A percentile compares a stretch with the other conserved stretches of the same genome.
phyloP scores from a whole-genome alignment of 2,888 invertebrate genomes.

The Drosophila colorata region DNA sequence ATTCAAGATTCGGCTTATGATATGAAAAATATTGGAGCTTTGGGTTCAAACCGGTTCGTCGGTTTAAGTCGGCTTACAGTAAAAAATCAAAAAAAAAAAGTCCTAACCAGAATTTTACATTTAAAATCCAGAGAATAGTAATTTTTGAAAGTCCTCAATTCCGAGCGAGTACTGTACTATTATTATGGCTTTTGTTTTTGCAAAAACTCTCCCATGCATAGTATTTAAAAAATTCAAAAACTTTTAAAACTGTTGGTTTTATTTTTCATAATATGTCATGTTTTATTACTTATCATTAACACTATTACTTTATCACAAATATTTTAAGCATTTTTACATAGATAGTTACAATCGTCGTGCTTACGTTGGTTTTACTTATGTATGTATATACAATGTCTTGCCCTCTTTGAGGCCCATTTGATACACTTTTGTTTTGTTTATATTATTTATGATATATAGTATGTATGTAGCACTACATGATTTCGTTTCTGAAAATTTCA shows the following conservation, averaged over 20 bases:
- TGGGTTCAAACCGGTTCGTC: too few species aligned
- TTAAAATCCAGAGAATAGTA: too few species aligned
- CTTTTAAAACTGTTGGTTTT: neutral
- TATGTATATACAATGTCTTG: conserved; percentile 51
- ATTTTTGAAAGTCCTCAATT: too few species aligned
- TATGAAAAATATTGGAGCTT: too few species aligned
- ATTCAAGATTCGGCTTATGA: too few species aligned
- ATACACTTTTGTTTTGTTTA: conserved; percentile 35
- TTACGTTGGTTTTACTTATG: conserved; percentile 46
- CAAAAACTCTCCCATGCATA: too few species aligned
- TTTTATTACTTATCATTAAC: conserved; percentile 78
- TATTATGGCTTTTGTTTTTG: too few species aligned
- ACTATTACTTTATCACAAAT: conserved; percentile 81
- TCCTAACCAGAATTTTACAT: too few species aligned
- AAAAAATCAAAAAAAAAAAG: too few species aligned
- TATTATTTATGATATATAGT: conserved; percentile 16
- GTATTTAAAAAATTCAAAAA: neutral
- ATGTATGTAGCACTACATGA: conserved; percentile 41
- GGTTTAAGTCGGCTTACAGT: too few species aligned
- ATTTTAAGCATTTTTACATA: conserved; percentile 82
- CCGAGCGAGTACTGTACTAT: neutral
- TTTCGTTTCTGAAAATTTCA: conserved; percentile 49
- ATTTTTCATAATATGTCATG: conserved; percentile 64
- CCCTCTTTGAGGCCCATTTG: conserved; percentile 36
- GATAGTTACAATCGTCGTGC: conserved; percentile 76